phyloP scores from a whole-genome alignment of 2,113 vertebrate genomes.

The Petromus typicus region DNA sequence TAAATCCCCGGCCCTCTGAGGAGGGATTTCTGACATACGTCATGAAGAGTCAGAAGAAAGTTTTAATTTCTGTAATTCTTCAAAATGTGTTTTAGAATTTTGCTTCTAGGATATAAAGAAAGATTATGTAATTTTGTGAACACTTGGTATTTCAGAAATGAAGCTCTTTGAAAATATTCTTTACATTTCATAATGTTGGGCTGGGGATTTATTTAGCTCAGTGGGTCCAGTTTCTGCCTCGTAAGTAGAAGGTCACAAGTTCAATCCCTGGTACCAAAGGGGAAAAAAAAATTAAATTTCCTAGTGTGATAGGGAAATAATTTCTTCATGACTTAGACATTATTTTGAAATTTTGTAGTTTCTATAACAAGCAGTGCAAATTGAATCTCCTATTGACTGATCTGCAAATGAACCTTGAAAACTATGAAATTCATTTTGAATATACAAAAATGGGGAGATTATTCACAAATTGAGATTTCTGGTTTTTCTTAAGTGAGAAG shows the following conservation, averaged over 20 bases:
- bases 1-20: no score
- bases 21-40: not conserved
- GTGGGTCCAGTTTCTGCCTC: no score
- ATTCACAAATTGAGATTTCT: not conserved
- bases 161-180: not conserved
- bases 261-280: no score
- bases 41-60: not conserved
- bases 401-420: not conserved
- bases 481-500: not conserved
- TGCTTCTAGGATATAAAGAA: conserved; percentile 3
- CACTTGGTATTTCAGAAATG: not conserved
- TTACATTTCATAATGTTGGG: not conserved
- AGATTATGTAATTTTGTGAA: not conserved
- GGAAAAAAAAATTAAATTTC: not conserved
- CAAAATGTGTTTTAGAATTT: conserved; percentile 37
- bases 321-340: not conserved
- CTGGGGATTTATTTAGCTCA: no score
- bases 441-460: not conserved
- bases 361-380: not conserved
- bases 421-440: conserved; percentile 20
- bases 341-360: conserved; percentile 42
- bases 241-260: no score
- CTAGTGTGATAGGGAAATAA: not conserved
- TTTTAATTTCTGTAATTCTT: conserved; percentile 7
- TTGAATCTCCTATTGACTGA: not conserved